Conservation (phyloP, 1,140 invertebrate species). For the Drosophila albomicans region DNA sequence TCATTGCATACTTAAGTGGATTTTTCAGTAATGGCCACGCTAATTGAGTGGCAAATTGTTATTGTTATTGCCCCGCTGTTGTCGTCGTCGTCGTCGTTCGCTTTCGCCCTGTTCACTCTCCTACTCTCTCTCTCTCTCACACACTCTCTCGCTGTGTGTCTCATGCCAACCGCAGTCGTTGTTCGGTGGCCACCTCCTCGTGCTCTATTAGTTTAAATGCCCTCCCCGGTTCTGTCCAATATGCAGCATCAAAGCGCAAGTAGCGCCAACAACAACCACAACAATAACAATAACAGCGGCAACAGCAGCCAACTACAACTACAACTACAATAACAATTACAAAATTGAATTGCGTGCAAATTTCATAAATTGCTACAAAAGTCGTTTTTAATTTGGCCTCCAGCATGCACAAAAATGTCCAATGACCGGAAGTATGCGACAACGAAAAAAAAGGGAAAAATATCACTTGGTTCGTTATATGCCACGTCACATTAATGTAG, state of each 20-base stretch:
- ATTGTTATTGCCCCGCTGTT: conserved; percentile 78
- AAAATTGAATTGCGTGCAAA: conserved; percentile 77
- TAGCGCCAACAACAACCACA: conserved; percentile 43
- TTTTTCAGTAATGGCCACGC: conserved; percentile 81
- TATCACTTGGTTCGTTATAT: neutral
- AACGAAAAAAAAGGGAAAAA: conserved; percentile 32
- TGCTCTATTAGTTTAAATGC: conserved; percentile 30
- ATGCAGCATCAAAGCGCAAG: conserved; percentile 64
- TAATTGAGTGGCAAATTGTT: conserved; percentile 83
- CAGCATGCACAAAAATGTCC: conserved; percentile 24
- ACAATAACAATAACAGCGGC: conserved; percentile 8
- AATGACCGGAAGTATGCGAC: conserved; percentile 37
- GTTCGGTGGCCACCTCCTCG: neutral
- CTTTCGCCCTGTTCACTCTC: neutral
- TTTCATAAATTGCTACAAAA: conserved; percentile 78
- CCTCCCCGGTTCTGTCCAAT: conserved; percentile 8
- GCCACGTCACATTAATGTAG: neutral
- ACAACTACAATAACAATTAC: conserved; percentile 39
- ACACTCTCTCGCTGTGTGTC: neutral
- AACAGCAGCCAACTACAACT: conserved; percentile 27
- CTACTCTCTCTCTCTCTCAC: neutral
- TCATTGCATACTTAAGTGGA: conserved; percentile 83
- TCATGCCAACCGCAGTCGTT: conserved; percentile 4
- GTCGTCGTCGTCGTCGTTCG: conserved; percentile 45
- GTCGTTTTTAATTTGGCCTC: conserved; percentile 66